These are phyloP conservation scores for Labeo rohita DNA, from an alignment of 2,113 vertebrate species.

Conservation along the genomic window DNA sequence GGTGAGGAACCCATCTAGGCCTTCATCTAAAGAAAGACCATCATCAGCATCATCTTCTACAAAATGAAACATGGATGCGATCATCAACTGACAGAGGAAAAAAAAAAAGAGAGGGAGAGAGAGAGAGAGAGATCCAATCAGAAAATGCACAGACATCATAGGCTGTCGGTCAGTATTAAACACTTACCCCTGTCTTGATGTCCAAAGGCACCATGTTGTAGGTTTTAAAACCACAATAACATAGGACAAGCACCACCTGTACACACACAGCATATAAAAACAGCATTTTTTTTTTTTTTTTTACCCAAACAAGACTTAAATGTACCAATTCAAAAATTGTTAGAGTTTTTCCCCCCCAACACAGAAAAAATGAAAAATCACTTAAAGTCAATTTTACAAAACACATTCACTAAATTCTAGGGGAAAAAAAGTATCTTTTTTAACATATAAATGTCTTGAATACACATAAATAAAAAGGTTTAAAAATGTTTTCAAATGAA, in stretches of 20 bases:
- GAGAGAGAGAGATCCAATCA: background rate
- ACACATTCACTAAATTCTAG: background rate
- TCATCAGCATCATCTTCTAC: slow-evolving; percentile 84
- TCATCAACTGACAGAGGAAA: slow-evolving; percentile 74
- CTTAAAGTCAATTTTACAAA: background rate
- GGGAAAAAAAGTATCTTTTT: too few species aligned
- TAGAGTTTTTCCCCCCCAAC: background rate
- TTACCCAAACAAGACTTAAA: background rate
- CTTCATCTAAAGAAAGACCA: slow-evolving; percentile 76
- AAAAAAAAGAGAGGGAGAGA: background rate
- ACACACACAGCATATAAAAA: background rate
- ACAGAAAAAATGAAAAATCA: too few species aligned
- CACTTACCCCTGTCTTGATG: slow-evolving; percentile 82
- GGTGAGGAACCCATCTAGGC: slow-evolving; percentile 80
- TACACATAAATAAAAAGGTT: too few species aligned
- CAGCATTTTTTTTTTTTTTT: background rate
- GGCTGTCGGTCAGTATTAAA: background rate
- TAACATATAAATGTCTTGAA: too few species aligned
- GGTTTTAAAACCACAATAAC: slow-evolving; percentile 84
- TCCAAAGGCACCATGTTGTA: slow-evolving; percentile 79
- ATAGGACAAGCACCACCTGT: slow-evolving; percentile 78
- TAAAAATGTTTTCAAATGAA: too few species aligned
- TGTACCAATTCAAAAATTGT: background rate
- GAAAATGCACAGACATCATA: background rate
- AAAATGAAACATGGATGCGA: slow-evolving; percentile 80